Evolutionary conservation across 1,140 invertebrate species (phyloP), one percentile per base, ranked within the genome.

Genomic region (Bradynema listronoti): DNA sequence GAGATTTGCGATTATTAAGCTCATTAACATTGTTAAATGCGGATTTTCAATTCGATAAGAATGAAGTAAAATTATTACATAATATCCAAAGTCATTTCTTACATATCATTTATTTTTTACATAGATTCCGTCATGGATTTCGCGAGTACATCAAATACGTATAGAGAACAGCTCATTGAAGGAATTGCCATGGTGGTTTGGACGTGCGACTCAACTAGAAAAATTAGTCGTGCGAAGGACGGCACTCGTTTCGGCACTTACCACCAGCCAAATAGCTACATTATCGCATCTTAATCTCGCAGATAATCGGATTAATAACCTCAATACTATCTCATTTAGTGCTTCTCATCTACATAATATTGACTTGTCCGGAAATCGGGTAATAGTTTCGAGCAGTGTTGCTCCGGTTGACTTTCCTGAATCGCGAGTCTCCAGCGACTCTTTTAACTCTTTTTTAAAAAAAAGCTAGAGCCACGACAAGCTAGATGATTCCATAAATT

Each of bases 291-390:
- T 47, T 19, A 22, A 47, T 22, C 7, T 47, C 19, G 29, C 11
- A 46, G 11, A n/a, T 6, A 63, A 63, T 25, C 14, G 59, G 22
- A 16, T 63, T 41, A 41, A 25, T 16, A 55, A 63, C 43, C 2
- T 63, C 25, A 29, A 65, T 3, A n/a, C 9, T 4, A 33, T 63
- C 1, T 58, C 61, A 4, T 63, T 63, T 42, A 5, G 19, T 45
- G 24, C 51, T 25, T 29, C 29, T 9, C 25, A 36, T 30, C 14
- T 63, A 11, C 11, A 57, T 32, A 64, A 68, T 14, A 25, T 63
- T n/a, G 65, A 63, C 33, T 46, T 63, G 25, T 46, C 52, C n/a
- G 39, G 32, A 3, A 63, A 63, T 32, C n/a, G 36, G 22, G 65
- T 63, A 2, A n/a, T n/a, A n/a, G n/a, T n/a, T n/a, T n/a, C n/a